phyloP scores from a whole-genome alignment of 37 sponge, comb jelly and placozoan genomes.

The Tethya wilhelma region DNA sequence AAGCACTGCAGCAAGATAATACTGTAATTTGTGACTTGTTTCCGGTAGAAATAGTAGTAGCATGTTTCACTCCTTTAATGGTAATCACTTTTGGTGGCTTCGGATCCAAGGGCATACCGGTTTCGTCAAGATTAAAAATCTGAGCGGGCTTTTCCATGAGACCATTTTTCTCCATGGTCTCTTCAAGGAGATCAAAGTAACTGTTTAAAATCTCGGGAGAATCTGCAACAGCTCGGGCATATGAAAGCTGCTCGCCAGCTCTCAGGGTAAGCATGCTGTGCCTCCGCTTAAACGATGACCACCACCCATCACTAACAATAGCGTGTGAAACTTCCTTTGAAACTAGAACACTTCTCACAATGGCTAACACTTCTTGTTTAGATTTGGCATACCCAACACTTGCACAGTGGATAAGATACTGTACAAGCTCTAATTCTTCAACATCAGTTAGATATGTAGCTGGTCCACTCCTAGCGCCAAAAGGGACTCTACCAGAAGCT shows the following conservation, averaged over 20 bases:
- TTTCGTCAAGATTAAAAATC: slow-evolving; percentile 45
- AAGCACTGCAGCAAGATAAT: no score
- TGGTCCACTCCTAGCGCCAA: not conserved
- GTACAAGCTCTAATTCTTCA: not conserved
- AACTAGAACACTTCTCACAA: not conserved
- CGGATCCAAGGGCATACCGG: slow-evolving; percentile 44
- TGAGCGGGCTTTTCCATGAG: slow-evolving; percentile 26
- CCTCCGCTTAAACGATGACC: slow-evolving; percentile 5
- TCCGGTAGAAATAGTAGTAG: no score
- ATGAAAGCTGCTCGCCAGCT: slow-evolving; percentile 20
- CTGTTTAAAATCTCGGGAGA: slow-evolving; percentile 12
- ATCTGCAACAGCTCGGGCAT: slow-evolving; percentile 14
- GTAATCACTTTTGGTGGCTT: not conserved
- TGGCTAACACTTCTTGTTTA: not conserved
- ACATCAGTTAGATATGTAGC: not conserved
- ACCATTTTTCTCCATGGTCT: slow-evolving; percentile 17
- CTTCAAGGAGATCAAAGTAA: slow-evolving; percentile 38
- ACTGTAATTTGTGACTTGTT: no score
- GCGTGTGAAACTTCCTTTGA: not conserved
- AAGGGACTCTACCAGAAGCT: not conserved
- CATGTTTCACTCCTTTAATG: no score
- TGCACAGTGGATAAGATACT: not conserved
- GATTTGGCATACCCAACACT: not conserved
- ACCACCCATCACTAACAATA: not conserved
- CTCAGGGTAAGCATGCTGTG: slow-evolving; percentile 16